Base-by-base conservation (phyloP, 2,888 invertebrate genomes). In the Phlogophora meticulosa region DNA sequence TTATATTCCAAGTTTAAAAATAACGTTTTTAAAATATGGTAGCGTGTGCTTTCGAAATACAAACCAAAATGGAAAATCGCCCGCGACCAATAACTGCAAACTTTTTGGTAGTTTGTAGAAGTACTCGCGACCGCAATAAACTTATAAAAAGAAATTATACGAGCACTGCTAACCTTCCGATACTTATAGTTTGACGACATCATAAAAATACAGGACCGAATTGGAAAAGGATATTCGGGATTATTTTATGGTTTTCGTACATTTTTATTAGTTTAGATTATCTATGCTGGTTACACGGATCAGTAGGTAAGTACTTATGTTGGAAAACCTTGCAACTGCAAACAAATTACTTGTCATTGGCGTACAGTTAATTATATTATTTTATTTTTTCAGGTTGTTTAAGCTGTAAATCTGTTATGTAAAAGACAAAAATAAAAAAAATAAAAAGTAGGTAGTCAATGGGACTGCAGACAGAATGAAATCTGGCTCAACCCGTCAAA, bases 191-290 rank as follows among this genome's bases (percentile, higher is more conserved):
- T 74, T 65, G 32, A 56, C 22, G 57, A 68, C 43, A 49, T 61
- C 61, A 70, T 75, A 61, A 69, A 76, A 75, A 56, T 36, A n/a
- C 9, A 4, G 20, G 11, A 62, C 49, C 55, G 22, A 22, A 76
- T 58, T 70, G 28, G 58, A 46, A 43, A 59, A 62, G 13, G 34
- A 40, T 58, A 42, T 49, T 45, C 22, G 5, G 17, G 13, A 38
- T 11, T 20, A 11, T 49, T 74, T 57, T 62, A 42, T 38, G 17
- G 11, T 13, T 72, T 43, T 38, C 42, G 11, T 22, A 49, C n/a
- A 48, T 32, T 72, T 63, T 42, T 46, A 36, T 42, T 48, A 48
- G 13, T 49, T 60, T 49, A 13, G n/a, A 49, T 51, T 11, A 15
- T 46, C 15, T 24, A 28, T 38, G 36, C 1, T 4, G 34, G 4